Percentiles rank a stretch among this genome's conserved stretches.
Evolutionary conservation across 2,888 invertebrate genomes (phyloP).

Genomic region (Macrosiphum euphorbiae): DNA sequence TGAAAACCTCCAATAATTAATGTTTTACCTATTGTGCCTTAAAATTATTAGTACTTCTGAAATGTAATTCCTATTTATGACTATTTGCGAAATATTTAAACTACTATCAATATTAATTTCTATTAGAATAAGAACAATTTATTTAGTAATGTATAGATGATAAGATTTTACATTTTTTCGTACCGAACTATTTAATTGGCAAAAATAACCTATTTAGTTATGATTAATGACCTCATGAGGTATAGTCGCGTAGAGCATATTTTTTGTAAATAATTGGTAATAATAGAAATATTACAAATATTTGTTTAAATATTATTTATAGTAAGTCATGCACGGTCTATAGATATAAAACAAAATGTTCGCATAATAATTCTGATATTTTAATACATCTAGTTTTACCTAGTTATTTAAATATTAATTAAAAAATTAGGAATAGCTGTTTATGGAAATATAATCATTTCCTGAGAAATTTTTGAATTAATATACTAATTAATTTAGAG

Average conservation of each 20-base stretch:
- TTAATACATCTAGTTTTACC: neutral
- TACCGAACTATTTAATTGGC: neutral
- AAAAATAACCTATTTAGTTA: neutral
- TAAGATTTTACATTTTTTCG: neutral
- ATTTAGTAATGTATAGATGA: neutral
- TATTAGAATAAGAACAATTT: slow-evolving; percentile 13
- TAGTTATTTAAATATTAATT: neutral
- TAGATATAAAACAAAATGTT: neutral
- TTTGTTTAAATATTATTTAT: slow-evolving; percentile 15
- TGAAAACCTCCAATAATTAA: neutral
- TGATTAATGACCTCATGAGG: neutral
- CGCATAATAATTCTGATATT: neutral
- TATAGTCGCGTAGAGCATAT: neutral
- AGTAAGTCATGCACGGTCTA: neutral
- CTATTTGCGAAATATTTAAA: neutral
- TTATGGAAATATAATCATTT: neutral
- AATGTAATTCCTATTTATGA: neutral
- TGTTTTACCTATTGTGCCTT: neutral
- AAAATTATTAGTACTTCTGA: neutral
- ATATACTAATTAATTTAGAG: neutral
- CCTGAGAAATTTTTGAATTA: neutral
- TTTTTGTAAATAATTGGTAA: neutral
- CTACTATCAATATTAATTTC: slow-evolving; percentile 7
- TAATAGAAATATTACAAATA: neutral
- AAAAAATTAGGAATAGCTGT: neutral